Percentiles rank a stretch among this genome's conserved stretches.
phyloP scores from a whole-genome alignment of 2,797 vertebrate genomes.

The Dromococcyx pavoninus region DNA sequence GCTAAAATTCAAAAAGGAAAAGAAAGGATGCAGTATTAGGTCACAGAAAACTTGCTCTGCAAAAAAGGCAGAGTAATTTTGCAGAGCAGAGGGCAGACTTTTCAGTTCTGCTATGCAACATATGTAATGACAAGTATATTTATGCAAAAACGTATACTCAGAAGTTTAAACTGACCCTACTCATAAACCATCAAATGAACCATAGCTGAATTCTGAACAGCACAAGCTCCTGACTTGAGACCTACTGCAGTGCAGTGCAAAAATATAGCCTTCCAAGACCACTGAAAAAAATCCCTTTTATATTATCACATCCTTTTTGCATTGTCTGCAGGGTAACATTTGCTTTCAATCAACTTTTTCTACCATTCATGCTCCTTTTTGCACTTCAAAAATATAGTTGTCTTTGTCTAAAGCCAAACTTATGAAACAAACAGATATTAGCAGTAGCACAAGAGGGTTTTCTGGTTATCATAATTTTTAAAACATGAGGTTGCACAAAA shows the following conservation, averaged over 20 bases:
- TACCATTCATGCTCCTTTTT: not conserved
- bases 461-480: not conserved
- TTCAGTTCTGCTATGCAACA: not conserved
- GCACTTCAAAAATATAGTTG: not conserved
- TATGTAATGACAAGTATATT: not conserved
- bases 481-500: not conserved
- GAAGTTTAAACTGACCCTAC: not conserved
- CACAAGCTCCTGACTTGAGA: not conserved
- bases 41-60: fast-evolving
- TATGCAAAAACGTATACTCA: not conserved
- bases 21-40: not conserved
- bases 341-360: not conserved
- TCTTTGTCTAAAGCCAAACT: not conserved
- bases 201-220: not conserved
- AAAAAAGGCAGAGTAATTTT: not conserved
- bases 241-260: not conserved
- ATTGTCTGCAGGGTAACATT: not conserved
- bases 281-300: not conserved
- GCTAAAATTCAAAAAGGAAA: not conserved
- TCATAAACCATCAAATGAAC: not conserved
- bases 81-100: not conserved
- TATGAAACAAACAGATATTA: not conserved
- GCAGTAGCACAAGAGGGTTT: not conserved
- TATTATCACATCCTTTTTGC: not conserved
- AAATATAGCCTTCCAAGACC: not conserved